Evolutionary conservation across 2,888 invertebrate genomes (phyloP), one percentile per base, ranked within the genome.

Genomic region (Lagria hirta): DNA sequence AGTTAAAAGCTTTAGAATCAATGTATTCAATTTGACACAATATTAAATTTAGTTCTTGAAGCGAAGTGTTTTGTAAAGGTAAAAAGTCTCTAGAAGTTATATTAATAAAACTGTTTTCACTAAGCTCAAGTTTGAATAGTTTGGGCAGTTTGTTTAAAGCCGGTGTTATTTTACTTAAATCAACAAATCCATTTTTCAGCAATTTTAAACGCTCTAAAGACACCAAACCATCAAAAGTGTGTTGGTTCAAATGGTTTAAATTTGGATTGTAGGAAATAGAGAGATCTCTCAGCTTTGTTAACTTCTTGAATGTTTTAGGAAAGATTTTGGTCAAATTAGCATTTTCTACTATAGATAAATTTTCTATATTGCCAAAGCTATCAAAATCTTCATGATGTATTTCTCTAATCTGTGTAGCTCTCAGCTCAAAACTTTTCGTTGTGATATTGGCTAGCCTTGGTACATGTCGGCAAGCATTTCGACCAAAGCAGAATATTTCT

Each of bases 241-340:
- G 62, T 13, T 66, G 60, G 12, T 74, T 65, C n/a, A 81, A 68
- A 3, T 60, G 57, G 13, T 58, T 66, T 2, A 81, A 64, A 5
- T 71, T 66, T 1, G 72, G 71, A 53, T 80, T 81, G 54, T 75
- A 78, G 0, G 78, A 78, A 54, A 81, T 75, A 0, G 79, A 78
- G 5, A 81, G 59, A 32, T 76, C 75, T 24, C 70, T 64, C 14
- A 81, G 57, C 10, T 69, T 70, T 0, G 64, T 69, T 51, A 81
- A 63, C 45, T 76, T 74, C 10, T 62, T 58, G 54, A 81, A 81
- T 1, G 69, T 57, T 4, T 77, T 75, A 0, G 75, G 71, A 51
- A 75, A 70, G 13, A 82, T 70, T 33, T 66, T 62, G 7, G 53
- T 68, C n/a, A 81, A 63, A 33, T 73, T 68, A 48, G 73, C 73